These are phyloP conservation scores for Megaustenia siamemsis DNA, from an alignment of 2,888 invertebrate species.

Conservation along the genomic window DNA sequence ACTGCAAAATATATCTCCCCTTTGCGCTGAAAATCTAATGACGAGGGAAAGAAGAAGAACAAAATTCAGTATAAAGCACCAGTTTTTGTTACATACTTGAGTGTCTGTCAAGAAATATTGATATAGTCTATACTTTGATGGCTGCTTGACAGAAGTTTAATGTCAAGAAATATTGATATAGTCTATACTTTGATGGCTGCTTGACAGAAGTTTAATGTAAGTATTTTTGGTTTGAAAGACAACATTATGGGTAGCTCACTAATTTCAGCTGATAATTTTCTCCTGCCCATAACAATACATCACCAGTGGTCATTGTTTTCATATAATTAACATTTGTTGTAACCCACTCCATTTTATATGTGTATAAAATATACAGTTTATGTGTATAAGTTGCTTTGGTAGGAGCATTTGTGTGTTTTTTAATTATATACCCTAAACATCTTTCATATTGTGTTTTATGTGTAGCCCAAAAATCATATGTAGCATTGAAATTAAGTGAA, in stretches of 20 bases:
- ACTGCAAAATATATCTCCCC: no score
- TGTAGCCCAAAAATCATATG: no score
- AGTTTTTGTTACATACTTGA: not conserved
- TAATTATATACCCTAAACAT: no score
- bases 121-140: not conserved
- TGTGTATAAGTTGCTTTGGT: not conserved
- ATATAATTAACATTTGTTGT: not conserved
- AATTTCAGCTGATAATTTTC: not conserved
- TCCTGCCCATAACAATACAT: not conserved
- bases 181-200: not conserved
- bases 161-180: not conserved
- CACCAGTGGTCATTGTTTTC: not conserved
- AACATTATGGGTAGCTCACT: not conserved
- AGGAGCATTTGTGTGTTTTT: not conserved
- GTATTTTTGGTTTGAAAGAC: not conserved
- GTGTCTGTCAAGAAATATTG: not conserved
- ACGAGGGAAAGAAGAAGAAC: no score
- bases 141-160: no score
- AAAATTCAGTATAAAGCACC: no score
- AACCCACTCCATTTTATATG: no score
- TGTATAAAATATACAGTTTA: no score
- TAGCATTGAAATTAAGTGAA: no score
- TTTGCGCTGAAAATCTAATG: no score
- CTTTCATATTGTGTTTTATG: no score
- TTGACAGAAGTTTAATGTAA: slow-evolving; percentile 30